Base-by-base conservation (phyloP, 2,797 vertebrate species). In the Chlorospingus flavigularis region DNA sequence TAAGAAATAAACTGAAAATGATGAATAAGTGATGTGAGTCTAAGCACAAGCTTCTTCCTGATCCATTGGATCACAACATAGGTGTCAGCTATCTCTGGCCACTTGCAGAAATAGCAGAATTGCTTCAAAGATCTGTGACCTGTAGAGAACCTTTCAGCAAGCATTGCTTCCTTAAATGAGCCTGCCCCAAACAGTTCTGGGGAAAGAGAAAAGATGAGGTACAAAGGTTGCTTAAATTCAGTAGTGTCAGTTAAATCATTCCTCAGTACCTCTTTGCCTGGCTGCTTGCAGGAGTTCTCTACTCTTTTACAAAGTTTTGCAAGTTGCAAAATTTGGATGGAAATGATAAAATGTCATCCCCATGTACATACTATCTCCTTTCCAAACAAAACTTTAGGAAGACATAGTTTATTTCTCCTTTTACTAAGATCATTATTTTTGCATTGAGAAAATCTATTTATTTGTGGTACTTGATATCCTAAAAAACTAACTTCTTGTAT, bases 361-460 rank as follows among this genome's bases (percentile, higher is more conserved):
- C 0, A 1, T 70, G 37, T 81, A 17, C 78, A 60, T 67, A 54
- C 35, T 63, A 7, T 57, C 35, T 82, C 16, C 33, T 86, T 83
- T 90, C 58, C 72, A 66, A 67, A 57, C 42, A 88, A 50, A 92
- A 65, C 28, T n/a, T 60, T 43, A 80, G 54, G 24, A 92, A 71
- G 65, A 47, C 45, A 16, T 37, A 75, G 78, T 31, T 85, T 68
- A 75, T 90, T 91, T 92, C 67, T 87, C 68, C 47, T 88, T 94
- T 77, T 84, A 95, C 80, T 70, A 87, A 67, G 91, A 86, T 84
- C 12, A 89, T 90, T 97, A 95, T 95, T 97, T 97, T 96, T 94
- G 57, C 95, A 82, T 84, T 73, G 48, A 87, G 45, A 97, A 89
- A 78, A 39, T 92, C 84, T 94, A 97, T 95, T 96, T 95, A 93